A percentile compares a stretch with the other conserved stretches of the same genome.
These are phyloP conservation scores for Acleris holmiana DNA, from an alignment of 2,888 invertebrate species.

Conservation along the genomic window DNA sequence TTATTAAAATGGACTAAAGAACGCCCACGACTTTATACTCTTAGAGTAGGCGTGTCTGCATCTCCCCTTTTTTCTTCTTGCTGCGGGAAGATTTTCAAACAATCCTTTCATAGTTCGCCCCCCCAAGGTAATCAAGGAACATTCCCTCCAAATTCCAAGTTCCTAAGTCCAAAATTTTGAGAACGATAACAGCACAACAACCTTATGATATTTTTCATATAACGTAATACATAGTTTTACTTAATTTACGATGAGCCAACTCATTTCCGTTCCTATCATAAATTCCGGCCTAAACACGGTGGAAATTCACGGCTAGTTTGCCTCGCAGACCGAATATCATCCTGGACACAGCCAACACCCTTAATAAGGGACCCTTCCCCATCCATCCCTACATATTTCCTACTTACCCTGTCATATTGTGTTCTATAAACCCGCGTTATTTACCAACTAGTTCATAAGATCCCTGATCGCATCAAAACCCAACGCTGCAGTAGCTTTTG, in stretches of 20 bases:
- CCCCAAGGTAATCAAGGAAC: too few species aligned
- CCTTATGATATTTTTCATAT: too few species aligned
- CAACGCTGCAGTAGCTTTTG: not conserved
- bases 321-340: slow-evolving; percentile 44
- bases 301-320: slow-evolving; percentile 43
- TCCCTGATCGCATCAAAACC: not conserved
- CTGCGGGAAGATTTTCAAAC: too few species aligned
- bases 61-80: too few species aligned
- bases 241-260: slow-evolving; percentile 17
- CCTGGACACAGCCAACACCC: slow-evolving; percentile 42
- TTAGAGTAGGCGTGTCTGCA: too few species aligned
- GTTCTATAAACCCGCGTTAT: slow-evolving; percentile 40
- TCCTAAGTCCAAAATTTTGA: too few species aligned
- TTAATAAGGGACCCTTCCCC: slow-evolving; percentile 50
- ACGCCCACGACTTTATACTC: too few species aligned
- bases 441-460: slow-evolving; percentile 20
- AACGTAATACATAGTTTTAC: not conserved
- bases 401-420: slow-evolving; percentile 51
- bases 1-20: not conserved
- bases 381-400: slow-evolving; percentile 54
- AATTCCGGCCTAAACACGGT: slow-evolving; percentile 22
- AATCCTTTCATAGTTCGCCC: too few species aligned
- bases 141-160: too few species aligned
- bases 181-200: too few species aligned
- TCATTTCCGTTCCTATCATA: slow-evolving; percentile 30